These are phyloP conservation scores for Muscicapa adusta DNA, from an alignment of 2,113 vertebrate species.

Conservation along the genomic window DNA sequence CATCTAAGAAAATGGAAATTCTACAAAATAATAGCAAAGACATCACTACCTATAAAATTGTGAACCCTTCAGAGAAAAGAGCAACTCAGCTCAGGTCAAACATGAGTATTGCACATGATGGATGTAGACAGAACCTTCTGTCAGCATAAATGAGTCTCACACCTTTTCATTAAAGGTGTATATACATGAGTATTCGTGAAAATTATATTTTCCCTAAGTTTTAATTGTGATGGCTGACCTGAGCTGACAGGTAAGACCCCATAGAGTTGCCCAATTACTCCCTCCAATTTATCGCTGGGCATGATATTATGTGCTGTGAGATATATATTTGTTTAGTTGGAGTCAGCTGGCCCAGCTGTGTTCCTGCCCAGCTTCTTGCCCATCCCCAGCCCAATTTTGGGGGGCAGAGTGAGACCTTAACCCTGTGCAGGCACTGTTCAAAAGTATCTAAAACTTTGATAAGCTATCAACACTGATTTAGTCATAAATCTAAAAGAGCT, in stretches of 20 bases:
- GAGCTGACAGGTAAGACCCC: neutral
- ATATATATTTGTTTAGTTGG: neutral
- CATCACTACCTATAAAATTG: neutral
- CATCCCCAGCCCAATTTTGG: rapidly evolving
- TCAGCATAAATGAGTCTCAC: neutral
- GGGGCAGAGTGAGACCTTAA: neutral
- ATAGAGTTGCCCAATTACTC: rapidly evolving
- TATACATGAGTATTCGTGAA: neutral
- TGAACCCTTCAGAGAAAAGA: neutral
- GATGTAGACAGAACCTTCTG: neutral
- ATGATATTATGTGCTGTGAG: neutral
- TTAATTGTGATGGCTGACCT: neutral
- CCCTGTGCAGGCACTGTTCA: rapidly evolving
- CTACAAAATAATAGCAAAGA: neutral
- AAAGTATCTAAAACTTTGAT: neutral
- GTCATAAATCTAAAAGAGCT: neutral
- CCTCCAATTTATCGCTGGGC: rapidly evolving
- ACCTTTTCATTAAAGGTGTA: neutral
- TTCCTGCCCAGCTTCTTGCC: neutral
- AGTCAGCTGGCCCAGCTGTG: neutral
- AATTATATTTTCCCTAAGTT: neutral
- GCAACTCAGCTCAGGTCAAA: neutral
- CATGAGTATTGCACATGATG: neutral
- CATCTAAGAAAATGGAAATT: neutral
- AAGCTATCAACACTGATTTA: neutral